A percentile compares a stretch with the other conserved stretches of the same genome.
These are phyloP conservation scores for Ctenomys sociabilis DNA, from an alignment of 2,113 vertebrate genomes.

Conservation along the genomic window DNA sequence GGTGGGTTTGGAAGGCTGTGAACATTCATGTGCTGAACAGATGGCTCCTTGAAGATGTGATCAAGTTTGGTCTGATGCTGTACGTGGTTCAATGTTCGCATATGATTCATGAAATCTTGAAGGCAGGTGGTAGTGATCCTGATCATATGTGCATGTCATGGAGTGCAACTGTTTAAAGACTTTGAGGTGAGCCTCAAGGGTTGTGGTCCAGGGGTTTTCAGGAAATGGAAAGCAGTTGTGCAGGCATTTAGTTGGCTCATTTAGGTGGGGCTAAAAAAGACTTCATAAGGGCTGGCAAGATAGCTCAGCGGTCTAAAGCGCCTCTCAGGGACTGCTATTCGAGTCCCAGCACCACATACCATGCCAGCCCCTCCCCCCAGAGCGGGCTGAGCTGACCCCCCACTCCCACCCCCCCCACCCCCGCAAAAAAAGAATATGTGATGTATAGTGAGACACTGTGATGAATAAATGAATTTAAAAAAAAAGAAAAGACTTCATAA, in stretches of 20 bases:
- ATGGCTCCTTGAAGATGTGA: conserved; percentile 6
- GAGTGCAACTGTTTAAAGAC: background rate
- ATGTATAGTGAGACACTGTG: too few species aligned
- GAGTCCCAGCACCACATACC: too few species aligned
- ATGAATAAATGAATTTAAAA: too few species aligned
- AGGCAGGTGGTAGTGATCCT: background rate
- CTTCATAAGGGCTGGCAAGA: too few species aligned
- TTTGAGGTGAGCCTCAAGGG: conserved; percentile 23
- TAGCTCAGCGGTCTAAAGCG: too few species aligned
- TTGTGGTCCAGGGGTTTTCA: conserved; percentile 12
- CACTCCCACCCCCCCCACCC: too few species aligned
- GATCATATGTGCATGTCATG: background rate
- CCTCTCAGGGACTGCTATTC: too few species aligned
- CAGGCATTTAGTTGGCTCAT: conserved; percentile 11
- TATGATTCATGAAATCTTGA: background rate
- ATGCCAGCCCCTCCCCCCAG: too few species aligned
- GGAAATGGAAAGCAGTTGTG: conserved; percentile 40
- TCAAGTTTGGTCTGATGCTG: background rate
- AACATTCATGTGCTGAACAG: conserved; percentile 11
- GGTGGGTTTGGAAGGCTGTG: conserved; percentile 6
- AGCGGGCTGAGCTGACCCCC: too few species aligned
- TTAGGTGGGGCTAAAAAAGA: conserved; percentile 12
- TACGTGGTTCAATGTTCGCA: background rate
- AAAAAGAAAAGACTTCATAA: conserved; percentile 10
- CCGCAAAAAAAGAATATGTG: too few species aligned